These are phyloP conservation scores for Tetraodon nigroviridis DNA, from an alignment of 2,113 vertebrate genomes.

Conservation along the genomic window DNA sequence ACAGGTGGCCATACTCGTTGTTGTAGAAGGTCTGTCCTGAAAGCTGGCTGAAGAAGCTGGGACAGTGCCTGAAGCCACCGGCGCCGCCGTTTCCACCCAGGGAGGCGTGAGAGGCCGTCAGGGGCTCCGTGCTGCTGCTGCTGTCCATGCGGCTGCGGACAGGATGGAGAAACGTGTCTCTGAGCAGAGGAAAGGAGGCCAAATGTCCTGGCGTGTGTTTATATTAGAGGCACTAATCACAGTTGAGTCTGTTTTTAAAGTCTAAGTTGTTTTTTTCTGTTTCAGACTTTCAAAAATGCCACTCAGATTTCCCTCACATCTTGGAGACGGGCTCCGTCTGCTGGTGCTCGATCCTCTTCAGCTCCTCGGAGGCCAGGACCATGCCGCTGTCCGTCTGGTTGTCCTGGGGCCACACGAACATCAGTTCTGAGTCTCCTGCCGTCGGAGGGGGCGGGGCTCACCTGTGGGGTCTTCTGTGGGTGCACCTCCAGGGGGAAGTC, in stretches of 20 bases:
- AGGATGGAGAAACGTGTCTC: not conserved
- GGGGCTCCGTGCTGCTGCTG: constrained; percentile 73
- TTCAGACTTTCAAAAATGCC: no score
- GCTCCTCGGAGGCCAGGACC: constrained; percentile 96
- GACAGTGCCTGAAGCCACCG: constrained; percentile 52
- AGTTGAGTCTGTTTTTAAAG: no score
- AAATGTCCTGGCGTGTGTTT: no score
- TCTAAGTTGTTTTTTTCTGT: no score
- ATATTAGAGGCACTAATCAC: no score
- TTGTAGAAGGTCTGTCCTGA: constrained; percentile 94
- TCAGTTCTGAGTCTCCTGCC: no score
- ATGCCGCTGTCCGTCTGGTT: constrained; percentile 99
- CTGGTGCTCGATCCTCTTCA: constrained; percentile 88
- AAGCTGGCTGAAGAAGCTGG: constrained; percentile 71
- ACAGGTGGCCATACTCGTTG: constrained; percentile 91
- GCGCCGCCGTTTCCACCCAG: constrained; percentile 54
- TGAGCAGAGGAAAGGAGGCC: not conserved
- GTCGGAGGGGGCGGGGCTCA: constrained; percentile 68
- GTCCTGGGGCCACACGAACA: no score
- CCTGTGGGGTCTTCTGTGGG: constrained; percentile 81
- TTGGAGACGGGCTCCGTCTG: constrained; percentile 75
- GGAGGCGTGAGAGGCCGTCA: constrained; percentile 61
- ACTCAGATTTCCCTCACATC: constrained; percentile 37
- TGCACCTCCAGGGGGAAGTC: constrained; percentile 86
- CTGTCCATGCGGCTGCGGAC: constrained; percentile 62